Conservation (phyloP, 2,888 invertebrate genomes). For the Rutpela maculata region DNA sequence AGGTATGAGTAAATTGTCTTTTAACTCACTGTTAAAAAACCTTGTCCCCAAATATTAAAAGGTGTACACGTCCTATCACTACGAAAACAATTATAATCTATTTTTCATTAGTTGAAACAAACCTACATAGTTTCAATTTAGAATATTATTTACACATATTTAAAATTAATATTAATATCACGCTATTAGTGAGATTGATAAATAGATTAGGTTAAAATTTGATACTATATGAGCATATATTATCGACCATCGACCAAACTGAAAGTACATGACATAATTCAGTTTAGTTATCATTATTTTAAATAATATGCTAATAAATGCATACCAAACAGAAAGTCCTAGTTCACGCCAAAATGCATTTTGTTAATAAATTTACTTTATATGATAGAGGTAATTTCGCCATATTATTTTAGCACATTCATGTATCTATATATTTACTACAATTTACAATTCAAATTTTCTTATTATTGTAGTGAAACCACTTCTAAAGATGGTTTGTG, state of each 20-base stretch:
- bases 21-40: too few relatives aligned
- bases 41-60: too few relatives aligned
- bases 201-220: neutral
- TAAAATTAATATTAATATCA: neutral
- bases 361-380: neutral
- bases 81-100: neutral
- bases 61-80: too few relatives aligned
- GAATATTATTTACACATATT: neutral
- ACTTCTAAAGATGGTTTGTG: too few relatives aligned
- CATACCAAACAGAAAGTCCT: neutral
- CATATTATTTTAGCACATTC: neutral
- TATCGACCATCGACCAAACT: neutral
- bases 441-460: neutral
- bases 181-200: neutral
- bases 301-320: conserved; percentile 1
- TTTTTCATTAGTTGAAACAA: neutral
- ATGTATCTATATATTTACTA: neutral
- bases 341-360: neutral
- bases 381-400: neutral
- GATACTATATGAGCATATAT: neutral
- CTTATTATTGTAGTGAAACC: neutral
- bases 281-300: neutral
- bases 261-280: neutral
- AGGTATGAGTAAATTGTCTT: too few relatives aligned
- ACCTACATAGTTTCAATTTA: neutral